Evolutionary conservation across 2,797 vertebrate species (phyloP).

Genomic region (Coilia nasus): DNA sequence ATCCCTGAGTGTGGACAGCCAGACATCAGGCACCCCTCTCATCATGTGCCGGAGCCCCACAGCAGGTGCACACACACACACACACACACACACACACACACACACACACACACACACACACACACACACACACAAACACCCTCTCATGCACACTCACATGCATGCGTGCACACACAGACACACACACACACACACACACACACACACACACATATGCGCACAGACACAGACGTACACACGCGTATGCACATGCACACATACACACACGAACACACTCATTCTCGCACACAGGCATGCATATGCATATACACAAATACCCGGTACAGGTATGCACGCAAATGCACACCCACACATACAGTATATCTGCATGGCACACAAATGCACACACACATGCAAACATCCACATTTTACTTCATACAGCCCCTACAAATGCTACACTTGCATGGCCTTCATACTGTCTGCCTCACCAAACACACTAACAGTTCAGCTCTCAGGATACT

Average conservation of each 20-base stretch:
- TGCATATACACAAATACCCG: not conserved
- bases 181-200: not conserved
- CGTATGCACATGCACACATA: not conserved
- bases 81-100: constrained; percentile 7
- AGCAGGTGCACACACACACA: constrained; percentile 67
- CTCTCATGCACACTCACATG: not conserved
- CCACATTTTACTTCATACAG: too few relatives aligned
- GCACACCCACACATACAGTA: too few relatives aligned
- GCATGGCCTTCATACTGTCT: not conserved
- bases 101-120: not conserved
- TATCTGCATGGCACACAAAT: too few relatives aligned
- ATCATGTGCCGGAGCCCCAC: constrained; percentile 95
- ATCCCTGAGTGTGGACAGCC: constrained; percentile 81
- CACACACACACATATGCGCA: not conserved
- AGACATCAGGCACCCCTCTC: constrained; percentile 80
- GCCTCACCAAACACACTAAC: not conserved
- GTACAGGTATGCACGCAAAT: too few relatives aligned
- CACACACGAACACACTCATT: not conserved
- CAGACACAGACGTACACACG: not conserved
- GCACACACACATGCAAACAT: too few relatives aligned
- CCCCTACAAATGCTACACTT: too few relatives aligned
- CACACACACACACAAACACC: not conserved
- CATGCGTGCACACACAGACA: not conserved
- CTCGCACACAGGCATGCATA: not conserved
- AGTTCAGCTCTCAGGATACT: not conserved